phyloP scores from a whole-genome alignment of 92 coral and sea anemone genomes.

The Galaxea fascicularis region DNA sequence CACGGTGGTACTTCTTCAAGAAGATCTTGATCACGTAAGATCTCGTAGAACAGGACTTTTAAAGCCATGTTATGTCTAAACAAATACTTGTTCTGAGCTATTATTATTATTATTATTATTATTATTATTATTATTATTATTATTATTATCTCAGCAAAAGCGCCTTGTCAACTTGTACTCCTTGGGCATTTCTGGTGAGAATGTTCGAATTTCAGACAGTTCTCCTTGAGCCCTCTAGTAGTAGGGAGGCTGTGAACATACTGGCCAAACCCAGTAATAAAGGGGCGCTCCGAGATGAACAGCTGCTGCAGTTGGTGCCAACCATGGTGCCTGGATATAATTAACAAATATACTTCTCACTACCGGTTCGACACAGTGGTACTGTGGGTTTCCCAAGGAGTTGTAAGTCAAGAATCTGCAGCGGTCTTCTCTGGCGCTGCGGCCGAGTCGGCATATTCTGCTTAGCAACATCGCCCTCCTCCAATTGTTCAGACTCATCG shows the following conservation, averaged over 20 bases:
- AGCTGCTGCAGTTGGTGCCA: neutral
- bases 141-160: neutral
- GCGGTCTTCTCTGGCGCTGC: conserved; percentile 41
- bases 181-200: neutral
- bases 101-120: no score
- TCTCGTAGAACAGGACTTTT: no score
- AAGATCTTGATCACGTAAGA: no score
- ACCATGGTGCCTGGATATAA: conserved; percentile 7
- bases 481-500: conserved; percentile 19
- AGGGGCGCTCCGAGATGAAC: conserved; percentile 34
- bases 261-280: conserved; percentile 37
- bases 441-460: conserved; percentile 31
- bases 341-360: conserved; percentile 18
- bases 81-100: no score
- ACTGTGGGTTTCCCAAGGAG: conserved; percentile 38
- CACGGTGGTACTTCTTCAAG: no score
- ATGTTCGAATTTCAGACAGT: neutral
- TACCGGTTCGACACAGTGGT: conserved; percentile 12
- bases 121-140: no score
- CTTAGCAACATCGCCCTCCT: conserved; percentile 27
- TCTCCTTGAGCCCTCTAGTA: conserved; percentile 37
- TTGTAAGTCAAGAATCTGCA: conserved; percentile 30
- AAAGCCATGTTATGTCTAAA: no score
- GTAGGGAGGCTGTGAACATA: conserved; percentile 19
- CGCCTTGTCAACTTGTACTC: neutral